A percentile compares a stretch with the other conserved stretches of the same genome.
Evolutionary conservation across 2,113 vertebrate species (phyloP).

Genomic region (Onychorhynchus coronatus): DNA sequence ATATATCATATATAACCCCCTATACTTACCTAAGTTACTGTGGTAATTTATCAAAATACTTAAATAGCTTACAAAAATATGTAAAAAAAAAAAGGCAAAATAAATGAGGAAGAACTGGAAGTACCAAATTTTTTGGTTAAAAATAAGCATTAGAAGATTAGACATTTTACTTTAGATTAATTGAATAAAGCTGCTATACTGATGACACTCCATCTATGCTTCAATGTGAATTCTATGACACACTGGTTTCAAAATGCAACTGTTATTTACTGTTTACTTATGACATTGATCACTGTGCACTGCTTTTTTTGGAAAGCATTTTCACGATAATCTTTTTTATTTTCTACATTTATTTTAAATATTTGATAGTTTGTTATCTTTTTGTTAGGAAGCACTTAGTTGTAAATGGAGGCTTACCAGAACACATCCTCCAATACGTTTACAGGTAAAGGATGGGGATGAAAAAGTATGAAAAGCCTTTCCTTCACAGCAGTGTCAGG

Average conservation of each 20-base stretch:
- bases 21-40: neutral
- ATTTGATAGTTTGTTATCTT: neutral
- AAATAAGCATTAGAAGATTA: neutral
- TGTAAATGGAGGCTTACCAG: conserved; percentile 76
- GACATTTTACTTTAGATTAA: neutral
- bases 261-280: neutral
- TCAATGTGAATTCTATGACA: neutral
- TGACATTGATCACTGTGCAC: neutral
- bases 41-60: neutral
- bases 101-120: neutral
- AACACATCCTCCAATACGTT: conserved; percentile 94
- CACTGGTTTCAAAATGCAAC: neutral
- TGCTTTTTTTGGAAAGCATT: neutral
- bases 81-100: neutral
- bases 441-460: conserved; percentile 85
- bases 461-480: conserved; percentile 94
- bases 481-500: conserved; percentile 86
- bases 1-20: too few relatives aligned
- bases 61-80: neutral
- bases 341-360: neutral
- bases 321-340: neutral
- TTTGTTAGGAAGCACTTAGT: neutral
- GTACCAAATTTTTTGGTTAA: neutral
- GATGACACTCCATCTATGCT: neutral
- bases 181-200: neutral